These are phyloP conservation scores for Aethina tumida DNA, from an alignment of 1,140 invertebrate genomes.

Conservation along the genomic window DNA sequence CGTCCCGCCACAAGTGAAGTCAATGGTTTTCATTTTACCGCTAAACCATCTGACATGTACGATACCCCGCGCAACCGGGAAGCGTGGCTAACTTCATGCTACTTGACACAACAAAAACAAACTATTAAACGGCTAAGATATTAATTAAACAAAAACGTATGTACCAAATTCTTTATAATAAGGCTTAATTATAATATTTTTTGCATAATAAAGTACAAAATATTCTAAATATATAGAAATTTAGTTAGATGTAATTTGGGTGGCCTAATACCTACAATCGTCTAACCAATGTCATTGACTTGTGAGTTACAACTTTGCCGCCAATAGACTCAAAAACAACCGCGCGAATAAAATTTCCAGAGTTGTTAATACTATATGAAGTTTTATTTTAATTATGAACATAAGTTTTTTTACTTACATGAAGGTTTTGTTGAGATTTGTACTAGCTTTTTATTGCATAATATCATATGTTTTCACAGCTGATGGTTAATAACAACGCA, in stretches of 20 bases:
- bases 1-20: no score
- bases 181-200: neutral
- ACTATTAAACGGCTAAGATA: neutral
- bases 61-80: no score
- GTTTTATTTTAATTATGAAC: no score
- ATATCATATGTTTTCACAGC: constrained; percentile 16
- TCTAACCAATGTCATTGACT: no score
- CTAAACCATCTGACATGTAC: no score
- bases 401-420: no score
- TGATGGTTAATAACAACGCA: constrained; percentile 15
- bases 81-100: no score
- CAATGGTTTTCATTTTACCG: no score
- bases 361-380: constrained; percentile 4
- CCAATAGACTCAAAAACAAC: constrained; percentile 5
- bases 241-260: constrained; percentile 6
- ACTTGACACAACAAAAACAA: no score
- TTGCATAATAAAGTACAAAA: neutral
- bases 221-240: neutral
- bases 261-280: constrained; percentile 9
- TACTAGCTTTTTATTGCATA: constrained; percentile 7
- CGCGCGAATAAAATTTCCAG: constrained; percentile 3
- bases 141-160: neutral
- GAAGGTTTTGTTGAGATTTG: constrained; percentile 2
- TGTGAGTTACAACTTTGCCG: constrained; percentile 9
- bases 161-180: neutral